Percentiles rank a stretch among this genome's conserved stretches.
Conservation (phyloP, 2,113 vertebrate genomes). For the Leptobrachium leishanense region DNA sequence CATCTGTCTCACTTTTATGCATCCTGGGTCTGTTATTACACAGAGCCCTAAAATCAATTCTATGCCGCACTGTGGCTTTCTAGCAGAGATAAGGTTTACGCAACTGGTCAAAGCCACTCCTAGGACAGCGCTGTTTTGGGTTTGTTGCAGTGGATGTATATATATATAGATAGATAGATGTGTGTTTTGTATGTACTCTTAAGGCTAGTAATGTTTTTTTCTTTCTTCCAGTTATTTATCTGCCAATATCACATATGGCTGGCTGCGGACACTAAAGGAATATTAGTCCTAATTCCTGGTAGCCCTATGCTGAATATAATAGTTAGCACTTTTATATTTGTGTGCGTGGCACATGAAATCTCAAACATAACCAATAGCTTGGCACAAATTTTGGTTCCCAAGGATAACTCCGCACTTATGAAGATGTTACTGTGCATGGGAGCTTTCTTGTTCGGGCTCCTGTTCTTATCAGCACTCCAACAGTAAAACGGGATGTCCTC, state of each 20-base stretch:
- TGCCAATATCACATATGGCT: constrained; percentile 99
- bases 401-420: constrained; percentile 82
- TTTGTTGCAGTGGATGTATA: no score
- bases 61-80: no score
- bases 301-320: constrained; percentile 88
- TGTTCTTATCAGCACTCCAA: constrained; percentile 73
- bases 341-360: constrained; percentile 95
- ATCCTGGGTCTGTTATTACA: no score
- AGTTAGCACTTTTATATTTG: constrained; percentile 96
- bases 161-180: no score
- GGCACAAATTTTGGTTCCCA: constrained; percentile 90
- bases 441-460: constrained; percentile 73
- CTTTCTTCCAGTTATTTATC: constrained; percentile 85
- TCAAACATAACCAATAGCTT: constrained; percentile 95
- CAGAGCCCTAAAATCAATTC: no score
- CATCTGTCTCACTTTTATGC: no score
- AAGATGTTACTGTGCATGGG: constrained; percentile 77
- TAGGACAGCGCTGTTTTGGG: no score
- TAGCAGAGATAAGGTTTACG: no score
- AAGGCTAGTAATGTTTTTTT: not conserved
- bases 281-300: constrained; percentile 93
- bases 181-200: no score
- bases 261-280: constrained; percentile 92
- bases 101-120: no score
- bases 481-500: constrained; percentile 59